These are phyloP conservation scores for Didymodactylos carnosus DNA, from an alignment of 2,888 invertebrate species.

Conservation along the genomic window DNA sequence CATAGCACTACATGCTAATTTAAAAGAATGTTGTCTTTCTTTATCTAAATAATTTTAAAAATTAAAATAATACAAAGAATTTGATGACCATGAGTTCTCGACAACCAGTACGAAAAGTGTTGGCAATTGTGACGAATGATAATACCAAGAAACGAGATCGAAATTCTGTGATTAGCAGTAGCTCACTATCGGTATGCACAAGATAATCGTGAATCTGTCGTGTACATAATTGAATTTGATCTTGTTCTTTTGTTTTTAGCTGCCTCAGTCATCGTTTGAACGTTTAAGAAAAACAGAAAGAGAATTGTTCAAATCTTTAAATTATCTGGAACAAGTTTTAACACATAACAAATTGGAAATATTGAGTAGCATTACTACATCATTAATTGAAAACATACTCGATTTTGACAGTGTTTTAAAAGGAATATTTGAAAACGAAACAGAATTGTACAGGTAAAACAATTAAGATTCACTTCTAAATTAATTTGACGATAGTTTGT, in stretches of 20 bases:
- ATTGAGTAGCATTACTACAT: conserved; percentile 2
- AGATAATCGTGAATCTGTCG: background rate
- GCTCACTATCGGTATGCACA: background rate
- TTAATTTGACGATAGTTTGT: background rate
- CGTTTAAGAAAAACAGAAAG: background rate
- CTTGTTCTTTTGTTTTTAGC: background rate
- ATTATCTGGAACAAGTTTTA: conserved; percentile 11
- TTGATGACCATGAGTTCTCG: too few species aligned
- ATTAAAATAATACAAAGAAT: background rate
- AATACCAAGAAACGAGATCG: background rate
- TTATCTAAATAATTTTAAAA: too few species aligned
- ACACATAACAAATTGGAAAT: conserved; percentile 11
- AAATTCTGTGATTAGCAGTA: background rate
- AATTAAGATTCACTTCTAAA: background rate
- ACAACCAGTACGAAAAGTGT: background rate
- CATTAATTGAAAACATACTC: conserved; percentile 4
- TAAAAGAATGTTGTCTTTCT: too few species aligned
- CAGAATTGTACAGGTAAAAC: background rate
- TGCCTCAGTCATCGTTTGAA: background rate
- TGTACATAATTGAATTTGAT: background rate
- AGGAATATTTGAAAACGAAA: background rate
- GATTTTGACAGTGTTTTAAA: conserved; percentile 4
- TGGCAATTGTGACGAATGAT: background rate
- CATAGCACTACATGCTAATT: too few species aligned
- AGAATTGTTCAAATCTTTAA: conserved; percentile 2